phyloP scores from a whole-genome alignment of 2,113 vertebrate genomes.

The Gracilinanus agilis region DNA sequence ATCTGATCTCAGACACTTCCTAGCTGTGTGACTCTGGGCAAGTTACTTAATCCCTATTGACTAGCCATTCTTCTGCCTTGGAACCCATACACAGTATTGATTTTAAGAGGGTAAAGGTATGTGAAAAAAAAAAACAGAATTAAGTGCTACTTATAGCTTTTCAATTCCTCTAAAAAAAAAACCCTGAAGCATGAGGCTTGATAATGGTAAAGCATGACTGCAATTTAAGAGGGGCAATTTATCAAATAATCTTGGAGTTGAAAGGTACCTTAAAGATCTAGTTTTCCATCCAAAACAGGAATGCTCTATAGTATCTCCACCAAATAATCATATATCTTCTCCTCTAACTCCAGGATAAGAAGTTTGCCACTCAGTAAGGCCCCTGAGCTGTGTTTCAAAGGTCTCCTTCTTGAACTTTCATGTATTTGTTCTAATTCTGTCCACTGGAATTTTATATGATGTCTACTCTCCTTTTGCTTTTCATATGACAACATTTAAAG shows the following conservation, averaged over 20 bases:
- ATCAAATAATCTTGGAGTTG: neutral
- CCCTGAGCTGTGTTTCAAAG: neutral
- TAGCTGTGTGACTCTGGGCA: no score
- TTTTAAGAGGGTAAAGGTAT: no score
- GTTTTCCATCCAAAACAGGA: no score
- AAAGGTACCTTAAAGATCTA: neutral
- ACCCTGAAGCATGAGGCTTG: neutral
- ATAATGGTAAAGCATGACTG: neutral
- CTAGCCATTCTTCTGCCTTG: no score
- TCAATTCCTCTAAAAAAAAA: neutral
- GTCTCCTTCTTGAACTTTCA: neutral
- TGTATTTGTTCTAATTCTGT: neutral
- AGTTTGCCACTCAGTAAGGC: neutral
- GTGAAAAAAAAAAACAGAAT: no score
- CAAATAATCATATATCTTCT: neutral
- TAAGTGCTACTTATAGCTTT: neutral
- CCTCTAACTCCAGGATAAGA: neutral
- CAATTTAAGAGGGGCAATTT: neutral
- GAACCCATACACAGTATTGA: no score
- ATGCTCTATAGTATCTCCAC: neutral
- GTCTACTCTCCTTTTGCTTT: neutral
- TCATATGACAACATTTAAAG: neutral
- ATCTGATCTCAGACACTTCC: no score
- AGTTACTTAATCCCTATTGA: no score
- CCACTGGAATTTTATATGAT: neutral